phyloP scores from a whole-genome alignment of 2,888 invertebrate genomes.

The Melanotus villosus region DNA sequence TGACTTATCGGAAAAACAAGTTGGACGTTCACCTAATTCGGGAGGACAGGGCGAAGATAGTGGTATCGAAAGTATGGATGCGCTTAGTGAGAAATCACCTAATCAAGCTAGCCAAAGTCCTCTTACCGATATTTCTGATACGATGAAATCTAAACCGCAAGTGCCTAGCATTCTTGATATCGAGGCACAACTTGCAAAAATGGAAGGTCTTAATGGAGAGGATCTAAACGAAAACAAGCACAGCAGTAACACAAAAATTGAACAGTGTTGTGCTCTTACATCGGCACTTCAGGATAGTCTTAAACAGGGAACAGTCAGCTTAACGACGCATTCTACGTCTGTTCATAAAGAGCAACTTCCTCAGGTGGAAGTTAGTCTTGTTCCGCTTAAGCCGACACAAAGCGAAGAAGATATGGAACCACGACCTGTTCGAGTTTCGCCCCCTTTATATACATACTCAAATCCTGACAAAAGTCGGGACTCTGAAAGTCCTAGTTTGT shows the following conservation, averaged over 20 bases:
- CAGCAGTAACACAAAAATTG: conserved; percentile 58
- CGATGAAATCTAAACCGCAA: conserved; percentile 60
- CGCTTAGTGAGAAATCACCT: conserved; percentile 84
- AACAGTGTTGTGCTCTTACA: conserved; percentile 65
- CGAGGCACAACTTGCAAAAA: conserved; percentile 80
- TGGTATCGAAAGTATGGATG: conserved; percentile 94
- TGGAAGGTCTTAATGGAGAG: conserved; percentile 71
- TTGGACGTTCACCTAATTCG: conserved; percentile 65
- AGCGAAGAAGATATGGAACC: conserved; percentile 70
- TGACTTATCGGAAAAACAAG: conserved; percentile 55
- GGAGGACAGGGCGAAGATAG: conserved; percentile 85
- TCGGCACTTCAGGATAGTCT: conserved; percentile 62
- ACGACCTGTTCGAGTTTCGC: conserved; percentile 80
- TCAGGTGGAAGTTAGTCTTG: conserved; percentile 57
- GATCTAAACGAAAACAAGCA: conserved; percentile 53
- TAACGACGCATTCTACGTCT: conserved; percentile 47
- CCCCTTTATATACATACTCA: conserved; percentile 84
- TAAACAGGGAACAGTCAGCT: conserved; percentile 56
- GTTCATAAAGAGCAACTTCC: conserved; percentile 49
- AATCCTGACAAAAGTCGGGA: conserved; percentile 76
- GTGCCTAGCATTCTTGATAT: conserved; percentile 76
- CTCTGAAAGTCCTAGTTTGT: conserved; percentile 62
- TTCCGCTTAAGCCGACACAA: conserved; percentile 41
- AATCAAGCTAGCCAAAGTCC: conserved; percentile 87
- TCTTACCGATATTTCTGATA: conserved; percentile 65